Percentiles rank a stretch among this genome's conserved stretches.
Evolutionary conservation across 2,888 invertebrate species (phyloP).

Genomic region (Drosophila tanythrix): DNA sequence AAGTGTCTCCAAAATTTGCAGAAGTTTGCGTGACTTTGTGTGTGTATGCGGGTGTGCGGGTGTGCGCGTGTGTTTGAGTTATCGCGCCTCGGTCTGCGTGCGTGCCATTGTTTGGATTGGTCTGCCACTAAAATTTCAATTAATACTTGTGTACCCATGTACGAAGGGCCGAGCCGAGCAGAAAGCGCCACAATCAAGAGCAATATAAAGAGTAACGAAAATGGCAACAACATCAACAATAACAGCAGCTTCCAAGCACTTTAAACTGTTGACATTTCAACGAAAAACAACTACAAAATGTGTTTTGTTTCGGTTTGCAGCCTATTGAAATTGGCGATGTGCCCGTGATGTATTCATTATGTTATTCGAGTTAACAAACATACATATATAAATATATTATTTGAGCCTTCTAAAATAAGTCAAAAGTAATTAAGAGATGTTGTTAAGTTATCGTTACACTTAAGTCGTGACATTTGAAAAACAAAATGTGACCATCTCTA

Average conservation of each 20-base stretch:
- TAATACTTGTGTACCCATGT: constrained; percentile 28
- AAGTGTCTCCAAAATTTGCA: neutral
- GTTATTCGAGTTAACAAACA: neutral
- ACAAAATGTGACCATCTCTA: constrained; percentile 19
- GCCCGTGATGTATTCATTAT: neutral
- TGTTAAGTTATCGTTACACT: neutral
- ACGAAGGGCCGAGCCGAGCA: constrained; percentile 3
- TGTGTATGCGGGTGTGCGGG: neutral
- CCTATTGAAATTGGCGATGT: constrained; percentile 26
- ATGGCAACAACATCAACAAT: constrained; percentile 20
- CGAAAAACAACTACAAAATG: neutral
- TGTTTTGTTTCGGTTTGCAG: constrained; percentile 9
- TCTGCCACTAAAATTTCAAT: constrained; percentile 65
- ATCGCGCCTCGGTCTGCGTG: constrained; percentile 3
- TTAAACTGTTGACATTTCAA: constrained; percentile 41
- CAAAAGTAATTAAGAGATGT: neutral
- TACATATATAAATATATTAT: neutral
- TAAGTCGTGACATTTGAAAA: constrained; percentile 6
- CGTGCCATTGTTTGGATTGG: constrained; percentile 23
- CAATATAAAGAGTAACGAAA: constrained; percentile 24
- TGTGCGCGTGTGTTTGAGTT: constrained; percentile 7
- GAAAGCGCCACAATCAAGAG: constrained; percentile 18
- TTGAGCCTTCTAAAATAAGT: accelerated
- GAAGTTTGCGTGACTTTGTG: neutral
- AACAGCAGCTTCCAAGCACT: constrained; percentile 14